phyloP scores from a whole-genome alignment of 2,113 vertebrate species.

The Smithornis capensis region DNA sequence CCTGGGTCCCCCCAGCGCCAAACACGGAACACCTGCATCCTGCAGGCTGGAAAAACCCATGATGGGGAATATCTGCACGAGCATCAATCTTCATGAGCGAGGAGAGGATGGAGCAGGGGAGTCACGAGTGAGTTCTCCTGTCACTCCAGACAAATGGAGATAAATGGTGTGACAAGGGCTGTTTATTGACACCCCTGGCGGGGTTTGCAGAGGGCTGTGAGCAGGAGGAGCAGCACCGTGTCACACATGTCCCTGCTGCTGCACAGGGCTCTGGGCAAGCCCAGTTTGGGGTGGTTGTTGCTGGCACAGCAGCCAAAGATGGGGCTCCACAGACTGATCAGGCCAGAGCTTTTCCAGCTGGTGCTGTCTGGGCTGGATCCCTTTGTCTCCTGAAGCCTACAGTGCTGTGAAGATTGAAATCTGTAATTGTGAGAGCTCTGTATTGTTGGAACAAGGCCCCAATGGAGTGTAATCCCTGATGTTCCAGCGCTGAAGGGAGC shows the following conservation, averaged over 20 bases:
- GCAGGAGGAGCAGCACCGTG: background rate
- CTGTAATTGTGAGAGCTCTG: background rate
- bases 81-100: slow-evolving; percentile 63
- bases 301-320: background rate
- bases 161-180: slow-evolving; percentile 8
- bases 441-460: background rate
- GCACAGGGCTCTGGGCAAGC: background rate
- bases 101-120: slow-evolving; percentile 16
- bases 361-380: background rate
- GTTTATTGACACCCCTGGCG: slow-evolving; percentile 33
- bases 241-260: background rate
- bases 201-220: background rate
- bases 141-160: slow-evolving; percentile 65
- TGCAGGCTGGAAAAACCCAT: background rate
- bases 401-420: background rate
- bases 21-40: background rate
- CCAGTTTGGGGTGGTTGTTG: background rate
- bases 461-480: background rate
- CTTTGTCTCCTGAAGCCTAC: background rate
- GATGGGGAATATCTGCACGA: background rate
- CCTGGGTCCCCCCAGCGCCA: rapidly evolving
- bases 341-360: background rate
- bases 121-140: slow-evolving; percentile 57
- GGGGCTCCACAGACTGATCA: background rate
- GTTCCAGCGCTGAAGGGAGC: background rate